Conservation (phyloP, 30 jellyfish, hydroid and myxozoan species). For the Haliclystus octoradiatus region DNA sequence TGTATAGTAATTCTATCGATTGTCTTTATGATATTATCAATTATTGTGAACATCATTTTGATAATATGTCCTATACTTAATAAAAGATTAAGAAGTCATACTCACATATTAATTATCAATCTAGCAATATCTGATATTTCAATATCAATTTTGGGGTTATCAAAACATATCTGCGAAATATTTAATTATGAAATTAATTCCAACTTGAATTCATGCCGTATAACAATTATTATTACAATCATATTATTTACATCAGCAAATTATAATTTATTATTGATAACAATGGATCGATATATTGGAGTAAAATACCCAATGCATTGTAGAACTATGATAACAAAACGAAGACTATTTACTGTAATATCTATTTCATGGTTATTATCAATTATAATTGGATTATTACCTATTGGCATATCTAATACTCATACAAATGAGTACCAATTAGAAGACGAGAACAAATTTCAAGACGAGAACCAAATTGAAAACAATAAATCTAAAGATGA, state of each 20-base stretch:
- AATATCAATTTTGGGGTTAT: slow-evolving; percentile 10
- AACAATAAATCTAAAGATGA: slow-evolving; percentile 1
- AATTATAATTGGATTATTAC: slow-evolving; percentile 15
- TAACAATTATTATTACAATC: slow-evolving; percentile 25
- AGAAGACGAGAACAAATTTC: no score
- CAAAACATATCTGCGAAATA: slow-evolving; percentile 5
- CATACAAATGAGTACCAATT: no score
- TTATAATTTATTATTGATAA: slow-evolving; percentile 29
- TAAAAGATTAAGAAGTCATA: slow-evolving; percentile 20
- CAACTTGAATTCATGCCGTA: slow-evolving; percentile 7
- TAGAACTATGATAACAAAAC: slow-evolving; percentile 8
- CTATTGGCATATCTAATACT: neutral
- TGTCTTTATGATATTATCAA: slow-evolving; percentile 7
- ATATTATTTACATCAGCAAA: slow-evolving; percentile 36
- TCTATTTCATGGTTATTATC: slow-evolving; percentile 20
- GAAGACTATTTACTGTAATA: slow-evolving; percentile 10
- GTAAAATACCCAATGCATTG: slow-evolving; percentile 21
- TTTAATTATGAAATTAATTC: neutral
- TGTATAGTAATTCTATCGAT: no score
- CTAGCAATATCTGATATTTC: slow-evolving; percentile 49
- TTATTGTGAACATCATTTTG: slow-evolving; percentile 25
- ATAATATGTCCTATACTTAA: slow-evolving; percentile 27
- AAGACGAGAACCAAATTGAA: no score
- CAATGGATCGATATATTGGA: slow-evolving; percentile 44
- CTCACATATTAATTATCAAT: slow-evolving; percentile 33